Evolutionary conservation across 2,797 vertebrate species (phyloP).

Genomic region (Eospalax fontanierii): DNA sequence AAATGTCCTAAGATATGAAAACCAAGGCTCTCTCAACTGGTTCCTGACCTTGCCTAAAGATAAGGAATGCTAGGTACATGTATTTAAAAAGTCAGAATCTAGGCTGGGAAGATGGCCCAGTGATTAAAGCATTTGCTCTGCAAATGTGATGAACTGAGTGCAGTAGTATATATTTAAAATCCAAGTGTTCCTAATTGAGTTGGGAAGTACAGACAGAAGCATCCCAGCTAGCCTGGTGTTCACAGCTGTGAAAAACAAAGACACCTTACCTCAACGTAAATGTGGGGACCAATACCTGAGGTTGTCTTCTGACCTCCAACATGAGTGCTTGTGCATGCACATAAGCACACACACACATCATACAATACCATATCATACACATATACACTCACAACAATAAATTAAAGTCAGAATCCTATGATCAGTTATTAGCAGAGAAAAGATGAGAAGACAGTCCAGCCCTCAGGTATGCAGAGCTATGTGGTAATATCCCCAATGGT

Average conservation of each 20-base stretch:
- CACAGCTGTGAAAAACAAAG: neutral
- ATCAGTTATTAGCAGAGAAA: neutral
- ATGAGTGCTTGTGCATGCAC: neutral
- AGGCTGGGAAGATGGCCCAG: too few species aligned
- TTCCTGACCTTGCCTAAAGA: conserved; percentile 36
- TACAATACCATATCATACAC: neutral
- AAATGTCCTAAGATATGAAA: conserved; percentile 15
- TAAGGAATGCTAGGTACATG: neutral
- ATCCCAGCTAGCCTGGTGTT: too few species aligned
- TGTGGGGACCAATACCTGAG: neutral
- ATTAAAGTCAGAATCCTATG: neutral
- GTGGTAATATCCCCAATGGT: neutral
- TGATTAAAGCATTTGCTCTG: neutral
- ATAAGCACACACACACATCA: neutral
- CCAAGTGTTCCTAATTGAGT: neutral
- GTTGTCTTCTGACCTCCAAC: neutral
- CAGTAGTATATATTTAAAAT: neutral
- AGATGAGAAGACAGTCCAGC: neutral
- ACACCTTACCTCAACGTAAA: neutral
- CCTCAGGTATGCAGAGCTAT: neutral
- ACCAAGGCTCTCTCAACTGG: neutral
- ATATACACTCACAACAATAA: neutral
- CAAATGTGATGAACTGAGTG: neutral
- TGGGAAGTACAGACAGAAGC: neutral
- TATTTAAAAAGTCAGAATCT: conserved; percentile 1